Conservation (phyloP, 2,113 vertebrate genomes). For the Zingel zingel region DNA sequence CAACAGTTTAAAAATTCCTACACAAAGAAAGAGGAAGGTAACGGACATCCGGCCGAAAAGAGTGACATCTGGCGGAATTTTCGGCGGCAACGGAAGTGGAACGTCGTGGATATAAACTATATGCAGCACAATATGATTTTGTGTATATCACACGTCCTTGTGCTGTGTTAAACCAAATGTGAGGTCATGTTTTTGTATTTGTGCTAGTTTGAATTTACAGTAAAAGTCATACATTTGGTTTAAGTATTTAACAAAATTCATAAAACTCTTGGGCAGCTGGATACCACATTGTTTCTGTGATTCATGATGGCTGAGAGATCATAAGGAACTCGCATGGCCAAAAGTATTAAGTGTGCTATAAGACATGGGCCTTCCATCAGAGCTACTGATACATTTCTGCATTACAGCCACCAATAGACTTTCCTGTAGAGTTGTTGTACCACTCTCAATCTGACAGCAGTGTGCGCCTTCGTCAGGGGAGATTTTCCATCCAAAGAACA, state of each 20-base stretch:
- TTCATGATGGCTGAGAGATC: neutral
- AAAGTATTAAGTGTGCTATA: neutral
- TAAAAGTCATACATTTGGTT: neutral
- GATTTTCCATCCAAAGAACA: conserved; percentile 38
- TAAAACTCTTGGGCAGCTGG: neutral
- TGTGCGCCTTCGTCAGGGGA: conserved; percentile 32
- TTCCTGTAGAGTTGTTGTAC: conserved; percentile 16
- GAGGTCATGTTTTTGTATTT: neutral
- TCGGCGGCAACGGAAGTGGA: no score
- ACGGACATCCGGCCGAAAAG: no score
- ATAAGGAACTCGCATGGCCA: neutral
- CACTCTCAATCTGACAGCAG: conserved; percentile 25
- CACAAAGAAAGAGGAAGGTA: no score
- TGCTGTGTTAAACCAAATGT: neutral
- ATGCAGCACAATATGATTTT: neutral
- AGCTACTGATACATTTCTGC: conserved; percentile 10
- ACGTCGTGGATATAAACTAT: no score
- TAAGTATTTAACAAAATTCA: neutral
- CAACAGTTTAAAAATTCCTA: no score
- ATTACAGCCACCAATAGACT: conserved; percentile 1
- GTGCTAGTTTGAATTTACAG: neutral
- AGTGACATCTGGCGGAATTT: no score
- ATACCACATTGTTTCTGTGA: neutral
- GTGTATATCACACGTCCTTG: neutral
- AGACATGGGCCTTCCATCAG: neutral